phyloP scores from a whole-genome alignment of 92 coral and sea anemone species.

The Pocillopora grandis region DNA sequence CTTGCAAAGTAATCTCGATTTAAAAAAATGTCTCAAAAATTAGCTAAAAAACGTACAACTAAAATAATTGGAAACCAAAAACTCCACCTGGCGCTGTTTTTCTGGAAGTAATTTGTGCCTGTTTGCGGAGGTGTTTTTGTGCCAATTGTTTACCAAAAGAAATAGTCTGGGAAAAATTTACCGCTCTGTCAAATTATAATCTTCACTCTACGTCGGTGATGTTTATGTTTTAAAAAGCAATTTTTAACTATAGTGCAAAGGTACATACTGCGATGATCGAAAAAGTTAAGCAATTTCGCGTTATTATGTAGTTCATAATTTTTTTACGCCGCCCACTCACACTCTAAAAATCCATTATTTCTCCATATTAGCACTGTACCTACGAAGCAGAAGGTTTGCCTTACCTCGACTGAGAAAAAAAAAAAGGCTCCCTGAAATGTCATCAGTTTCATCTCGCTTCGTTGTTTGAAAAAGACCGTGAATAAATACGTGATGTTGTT shows the following conservation, averaged over 20 bases:
- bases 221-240: not conserved
- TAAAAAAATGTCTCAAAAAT: conserved; percentile 4
- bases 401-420: not conserved
- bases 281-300: conserved; percentile 3
- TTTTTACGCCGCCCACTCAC: conserved; percentile 27
- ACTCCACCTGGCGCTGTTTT: not conserved
- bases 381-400: not conserved
- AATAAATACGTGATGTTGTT: not conserved
- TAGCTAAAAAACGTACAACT: conserved; percentile 8
- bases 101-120: conserved; percentile 10
- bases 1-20: conserved; percentile 14
- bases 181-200: not conserved
- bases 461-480: not conserved
- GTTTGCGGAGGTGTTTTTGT: conserved; percentile 14
- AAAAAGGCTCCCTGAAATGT: not conserved
- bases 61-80: conserved; percentile 1
- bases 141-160: conserved; percentile 4
- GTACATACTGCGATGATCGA: not conserved
- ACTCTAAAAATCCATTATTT: conserved; percentile 8
- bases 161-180: not conserved
- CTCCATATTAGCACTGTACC: conserved; percentile 22
- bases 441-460: not conserved
- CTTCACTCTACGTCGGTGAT: not conserved
- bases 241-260: not conserved
- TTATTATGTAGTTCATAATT: not conserved